phyloP scores from a whole-genome alignment of 2,797 vertebrate species.

The Schizothorax lantsangensis region DNA sequence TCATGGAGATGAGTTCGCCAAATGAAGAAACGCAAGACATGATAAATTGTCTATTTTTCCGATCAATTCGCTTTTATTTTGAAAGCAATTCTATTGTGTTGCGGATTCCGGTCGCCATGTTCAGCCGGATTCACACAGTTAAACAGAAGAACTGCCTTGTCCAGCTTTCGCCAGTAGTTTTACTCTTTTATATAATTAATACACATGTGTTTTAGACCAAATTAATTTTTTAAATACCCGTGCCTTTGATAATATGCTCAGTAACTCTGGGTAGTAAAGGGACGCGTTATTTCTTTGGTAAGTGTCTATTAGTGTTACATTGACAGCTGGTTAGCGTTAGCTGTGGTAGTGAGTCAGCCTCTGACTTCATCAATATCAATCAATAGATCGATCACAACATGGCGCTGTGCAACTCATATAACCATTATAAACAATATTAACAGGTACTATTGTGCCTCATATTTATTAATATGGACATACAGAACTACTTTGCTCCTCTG shows the following conservation, averaged over 20 bases:
- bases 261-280: background rate
- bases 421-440: background rate
- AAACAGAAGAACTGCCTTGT: constrained; percentile 18
- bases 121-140: constrained; percentile 34
- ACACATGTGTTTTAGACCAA: constrained; percentile 6
- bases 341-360: constrained; percentile 14
- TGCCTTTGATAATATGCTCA: constrained; percentile 34
- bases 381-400: background rate
- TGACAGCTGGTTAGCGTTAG: constrained; percentile 40
- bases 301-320: constrained; percentile 12
- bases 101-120: constrained; percentile 26
- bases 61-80: constrained; percentile 38
- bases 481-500: background rate
- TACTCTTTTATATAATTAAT: constrained; percentile 10
- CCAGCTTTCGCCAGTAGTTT: background rate
- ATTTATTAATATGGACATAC: background rate
- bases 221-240: background rate
- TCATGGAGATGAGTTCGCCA: background rate
- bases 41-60: background rate
- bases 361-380: constrained; percentile 1
- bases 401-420: background rate
- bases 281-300: constrained; percentile 40
- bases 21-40: background rate
- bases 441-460: background rate
- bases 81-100: background rate